Evolutionary conservation across 2,113 vertebrate genomes (phyloP).

Genomic region (Bombycilla garrulus): DNA sequence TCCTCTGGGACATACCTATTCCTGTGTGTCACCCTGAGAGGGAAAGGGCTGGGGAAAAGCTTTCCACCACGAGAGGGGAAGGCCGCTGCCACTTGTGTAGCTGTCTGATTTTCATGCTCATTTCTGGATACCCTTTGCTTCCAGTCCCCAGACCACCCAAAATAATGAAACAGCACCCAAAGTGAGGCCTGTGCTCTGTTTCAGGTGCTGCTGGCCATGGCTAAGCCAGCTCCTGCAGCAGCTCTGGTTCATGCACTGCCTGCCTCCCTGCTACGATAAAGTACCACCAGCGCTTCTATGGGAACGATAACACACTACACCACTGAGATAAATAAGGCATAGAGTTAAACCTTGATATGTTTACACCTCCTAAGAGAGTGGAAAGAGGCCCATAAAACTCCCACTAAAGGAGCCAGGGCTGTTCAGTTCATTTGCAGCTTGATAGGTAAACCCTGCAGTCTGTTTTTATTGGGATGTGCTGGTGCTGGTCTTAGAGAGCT

Average conservation of each 20-base stretch:
- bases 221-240: neutral
- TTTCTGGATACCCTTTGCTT: neutral
- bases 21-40: neutral
- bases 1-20: neutral
- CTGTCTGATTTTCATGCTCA: neutral
- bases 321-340: slow-evolving; percentile 34
- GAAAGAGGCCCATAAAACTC: slow-evolving; percentile 12
- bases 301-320: neutral
- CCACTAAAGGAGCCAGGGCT: neutral
- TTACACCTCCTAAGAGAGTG: slow-evolving; percentile 14
- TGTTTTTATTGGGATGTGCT: neutral
- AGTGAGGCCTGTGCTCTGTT: neutral
- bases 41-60: neutral
- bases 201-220: neutral
- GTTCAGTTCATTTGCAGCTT: slow-evolving; percentile 7
- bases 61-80: neutral
- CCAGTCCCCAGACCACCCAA: neutral
- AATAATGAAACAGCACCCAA: neutral
- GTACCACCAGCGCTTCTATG: neutral
- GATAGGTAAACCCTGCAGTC: neutral
- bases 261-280: neutral
- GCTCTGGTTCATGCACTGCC: neutral
- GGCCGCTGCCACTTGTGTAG: neutral
- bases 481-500: neutral
- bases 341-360: neutral